phyloP scores from a whole-genome alignment of 1,140 invertebrate species.

The Rhyzopertha dominica region DNA sequence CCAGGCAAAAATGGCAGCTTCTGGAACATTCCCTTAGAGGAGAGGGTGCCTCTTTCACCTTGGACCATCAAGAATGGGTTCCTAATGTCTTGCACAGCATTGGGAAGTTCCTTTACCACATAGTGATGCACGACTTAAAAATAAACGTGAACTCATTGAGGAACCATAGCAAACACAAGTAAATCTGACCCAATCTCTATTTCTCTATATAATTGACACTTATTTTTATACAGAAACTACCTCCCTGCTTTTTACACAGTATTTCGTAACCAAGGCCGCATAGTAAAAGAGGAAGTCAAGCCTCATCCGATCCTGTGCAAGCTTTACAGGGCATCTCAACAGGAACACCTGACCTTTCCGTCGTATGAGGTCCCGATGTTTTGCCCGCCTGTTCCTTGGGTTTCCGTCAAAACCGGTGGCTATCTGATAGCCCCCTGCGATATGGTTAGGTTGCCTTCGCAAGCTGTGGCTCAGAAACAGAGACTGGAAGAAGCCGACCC shows the following conservation, averaged over 20 bases:
- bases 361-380: slow-evolving; percentile 66
- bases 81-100: slow-evolving; percentile 56
- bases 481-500: slow-evolving; percentile 53
- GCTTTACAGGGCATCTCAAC: slow-evolving; percentile 62
- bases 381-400: slow-evolving; percentile 81
- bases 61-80: slow-evolving; percentile 57
- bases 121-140: slow-evolving; percentile 81
- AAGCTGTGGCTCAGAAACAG: slow-evolving; percentile 58
- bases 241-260: slow-evolving; percentile 79
- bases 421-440: slow-evolving; percentile 67
- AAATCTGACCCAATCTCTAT: too few relatives aligned
- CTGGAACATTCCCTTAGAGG: slow-evolving; percentile 52
- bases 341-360: slow-evolving; percentile 65
- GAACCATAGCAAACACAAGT: slow-evolving; percentile 50
- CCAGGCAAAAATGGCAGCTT: slow-evolving; percentile 68
- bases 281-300: slow-evolving; percentile 73
- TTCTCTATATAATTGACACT: not conserved
- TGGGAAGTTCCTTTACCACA: slow-evolving; percentile 82
- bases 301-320: slow-evolving; percentile 70
- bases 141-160: slow-evolving; percentile 66
- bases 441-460: slow-evolving; percentile 54
- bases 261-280: slow-evolving; percentile 61
- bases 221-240: slow-evolving; percentile 44
- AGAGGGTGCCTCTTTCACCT: slow-evolving; percentile 55
- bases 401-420: slow-evolving; percentile 59